phyloP scores from a whole-genome alignment of 2,113 vertebrate genomes.

The Cnemophilus loriae region DNA sequence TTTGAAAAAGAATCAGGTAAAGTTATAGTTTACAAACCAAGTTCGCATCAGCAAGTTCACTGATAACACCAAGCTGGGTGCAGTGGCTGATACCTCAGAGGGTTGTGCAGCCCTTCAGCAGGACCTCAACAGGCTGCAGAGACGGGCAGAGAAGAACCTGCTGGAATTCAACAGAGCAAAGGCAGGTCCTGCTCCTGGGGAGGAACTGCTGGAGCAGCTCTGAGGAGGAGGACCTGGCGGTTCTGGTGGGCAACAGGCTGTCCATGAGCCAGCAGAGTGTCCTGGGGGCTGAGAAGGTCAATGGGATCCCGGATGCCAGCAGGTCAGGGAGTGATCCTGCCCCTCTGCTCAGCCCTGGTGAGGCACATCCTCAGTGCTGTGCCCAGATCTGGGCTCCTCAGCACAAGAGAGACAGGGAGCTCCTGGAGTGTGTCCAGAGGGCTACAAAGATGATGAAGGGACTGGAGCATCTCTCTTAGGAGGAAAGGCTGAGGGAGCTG shows the following conservation, averaged over 20 bases:
- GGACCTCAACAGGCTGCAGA: accelerated
- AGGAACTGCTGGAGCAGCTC: not conserved
- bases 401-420: not conserved
- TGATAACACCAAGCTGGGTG: not conserved
- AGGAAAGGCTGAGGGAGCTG: not conserved
- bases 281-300: not conserved
- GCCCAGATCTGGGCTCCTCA: not conserved
- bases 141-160: not conserved
- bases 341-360: not conserved
- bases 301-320: not conserved
- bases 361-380: not conserved
- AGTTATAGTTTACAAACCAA: not conserved
- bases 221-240: not conserved
- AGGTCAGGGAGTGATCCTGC: not conserved
- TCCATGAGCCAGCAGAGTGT: not conserved
- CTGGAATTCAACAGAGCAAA: not conserved
- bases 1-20: not conserved
- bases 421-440: not conserved
- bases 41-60: not conserved
- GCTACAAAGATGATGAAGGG: accelerated
- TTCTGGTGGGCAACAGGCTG: not conserved
- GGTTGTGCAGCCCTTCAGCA: not conserved
- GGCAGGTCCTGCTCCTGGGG: not conserved
- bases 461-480: not conserved
- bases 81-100: not conserved